Percentiles rank a stretch among this genome's conserved stretches.
Evolutionary conservation across 1,140 invertebrate genomes (phyloP).

Genomic region (Adelges cooleyi): DNA sequence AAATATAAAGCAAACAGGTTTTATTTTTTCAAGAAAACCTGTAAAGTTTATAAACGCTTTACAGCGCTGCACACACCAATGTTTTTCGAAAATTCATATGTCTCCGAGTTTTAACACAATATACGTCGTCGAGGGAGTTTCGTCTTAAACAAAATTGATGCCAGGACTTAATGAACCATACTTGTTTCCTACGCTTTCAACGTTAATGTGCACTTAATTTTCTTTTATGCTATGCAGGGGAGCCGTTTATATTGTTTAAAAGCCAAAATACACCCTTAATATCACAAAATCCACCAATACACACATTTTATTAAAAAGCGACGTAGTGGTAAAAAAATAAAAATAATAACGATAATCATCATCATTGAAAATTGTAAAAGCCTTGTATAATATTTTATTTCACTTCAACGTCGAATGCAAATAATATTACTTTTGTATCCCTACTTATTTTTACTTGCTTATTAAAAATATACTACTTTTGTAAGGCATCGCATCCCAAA

Average conservation of each 20-base stretch:
- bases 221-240: conserved; percentile 21
- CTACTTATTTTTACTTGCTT: no score
- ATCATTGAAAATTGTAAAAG: background rate
- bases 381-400: no score
- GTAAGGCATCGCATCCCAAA: no score
- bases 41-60: conserved; percentile 15
- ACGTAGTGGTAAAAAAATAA: background rate
- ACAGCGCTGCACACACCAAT: background rate
- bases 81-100: conserved; percentile 9
- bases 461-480: no score
- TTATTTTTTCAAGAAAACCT: background rate
- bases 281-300: background rate
- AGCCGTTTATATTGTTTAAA: conserved; percentile 25
- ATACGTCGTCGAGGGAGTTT: conserved; percentile 17
- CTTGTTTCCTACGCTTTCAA: conserved; percentile 16
- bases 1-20: no score
- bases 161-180: conserved; percentile 26
- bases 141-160: conserved; percentile 25
- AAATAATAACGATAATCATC: no score
- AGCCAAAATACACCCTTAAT: conserved; percentile 5
- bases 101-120: conserved; percentile 1
- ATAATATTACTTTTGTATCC: no score
- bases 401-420: no score
- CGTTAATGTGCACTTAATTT: conserved; percentile 26
- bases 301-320: background rate